These are phyloP conservation scores for Pheosia gnoma DNA, from an alignment of 2,888 invertebrate genomes.

Conservation along the genomic window DNA sequence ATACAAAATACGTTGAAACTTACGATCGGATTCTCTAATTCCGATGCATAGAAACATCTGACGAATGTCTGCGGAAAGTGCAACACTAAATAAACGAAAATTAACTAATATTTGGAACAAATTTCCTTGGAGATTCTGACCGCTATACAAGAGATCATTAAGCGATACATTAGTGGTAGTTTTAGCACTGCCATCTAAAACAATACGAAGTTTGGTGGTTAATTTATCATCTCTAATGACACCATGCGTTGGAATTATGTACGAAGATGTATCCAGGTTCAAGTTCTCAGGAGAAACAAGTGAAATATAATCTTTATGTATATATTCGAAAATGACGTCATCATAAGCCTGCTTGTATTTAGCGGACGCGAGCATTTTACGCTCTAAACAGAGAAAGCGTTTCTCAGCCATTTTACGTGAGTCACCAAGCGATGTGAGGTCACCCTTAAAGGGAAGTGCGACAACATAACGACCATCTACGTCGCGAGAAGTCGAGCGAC, in stretches of 20 bases:
- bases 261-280: not conserved
- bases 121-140: slow-evolving; percentile 23
- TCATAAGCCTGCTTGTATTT: slow-evolving; percentile 15
- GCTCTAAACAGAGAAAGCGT: not conserved
- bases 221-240: slow-evolving; percentile 16
- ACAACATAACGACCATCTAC: not conserved
- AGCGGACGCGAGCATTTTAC: slow-evolving; percentile 2
- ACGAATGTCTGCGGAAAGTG: slow-evolving; percentile 25
- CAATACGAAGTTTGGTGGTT: slow-evolving; percentile 15
- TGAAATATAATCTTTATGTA: slow-evolving; percentile 10
- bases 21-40: slow-evolving; percentile 18
- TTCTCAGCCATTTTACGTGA: not conserved
- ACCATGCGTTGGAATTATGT: slow-evolving; percentile 15
- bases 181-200: slow-evolving; percentile 17
- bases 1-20: slow-evolving; percentile 24
- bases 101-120: slow-evolving; percentile 28
- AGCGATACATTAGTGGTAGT: slow-evolving; percentile 15
- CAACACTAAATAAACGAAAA: slow-evolving; percentile 22
- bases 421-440: not conserved
- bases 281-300: not conserved
- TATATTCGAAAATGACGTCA: slow-evolving; percentile 18
- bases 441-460: not conserved
- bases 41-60: slow-evolving; percentile 28
- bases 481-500: not conserved
- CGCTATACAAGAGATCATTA: slow-evolving; percentile 25